Percentiles rank a stretch among this genome's conserved stretches.
Evolutionary conservation across 2,888 invertebrate species (phyloP).

Genomic region (Stenodera caucasica): DNA sequence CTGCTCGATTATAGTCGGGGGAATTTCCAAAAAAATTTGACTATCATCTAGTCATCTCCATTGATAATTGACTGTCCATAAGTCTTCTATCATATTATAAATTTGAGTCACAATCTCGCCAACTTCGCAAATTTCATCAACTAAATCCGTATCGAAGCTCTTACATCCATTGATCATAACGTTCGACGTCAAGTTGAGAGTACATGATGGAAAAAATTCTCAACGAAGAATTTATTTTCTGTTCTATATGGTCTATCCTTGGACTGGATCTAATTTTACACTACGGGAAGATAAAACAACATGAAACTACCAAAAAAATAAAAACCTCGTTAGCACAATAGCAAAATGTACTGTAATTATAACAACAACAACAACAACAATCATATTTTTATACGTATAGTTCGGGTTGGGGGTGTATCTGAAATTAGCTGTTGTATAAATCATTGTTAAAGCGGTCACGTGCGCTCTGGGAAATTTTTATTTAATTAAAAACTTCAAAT

Average conservation of each 20-base stretch:
- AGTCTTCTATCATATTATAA: not conserved
- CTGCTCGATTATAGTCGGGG: too few relatives aligned
- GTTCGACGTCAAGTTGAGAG: not conserved
- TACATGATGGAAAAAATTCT: not conserved
- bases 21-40: too few relatives aligned
- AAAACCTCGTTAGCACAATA: conserved; percentile 23
- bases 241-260: too few relatives aligned
- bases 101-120: not conserved
- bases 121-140: not conserved
- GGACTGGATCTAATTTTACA: too few relatives aligned
- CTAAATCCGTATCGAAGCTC: not conserved
- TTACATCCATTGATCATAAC: not conserved
- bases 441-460: conserved; percentile 37
- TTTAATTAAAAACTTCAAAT: conserved; percentile 50
- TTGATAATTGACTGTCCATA: too few relatives aligned
- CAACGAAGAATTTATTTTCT: too few relatives aligned
- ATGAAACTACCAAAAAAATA: conserved; percentile 8
- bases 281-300: not conserved
- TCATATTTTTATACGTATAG: conserved; percentile 14
- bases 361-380: conserved; percentile 17
- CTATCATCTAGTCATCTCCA: too few relatives aligned
- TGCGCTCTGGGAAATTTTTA: conserved; percentile 38
- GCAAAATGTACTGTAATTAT: conserved; percentile 23
- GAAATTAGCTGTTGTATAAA: conserved; percentile 19
- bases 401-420: conserved; percentile 2